Evolutionary conservation across 2,888 invertebrate species (phyloP), one percentile per base, ranked within the genome.

Genomic region (Acronicta leporina): DNA sequence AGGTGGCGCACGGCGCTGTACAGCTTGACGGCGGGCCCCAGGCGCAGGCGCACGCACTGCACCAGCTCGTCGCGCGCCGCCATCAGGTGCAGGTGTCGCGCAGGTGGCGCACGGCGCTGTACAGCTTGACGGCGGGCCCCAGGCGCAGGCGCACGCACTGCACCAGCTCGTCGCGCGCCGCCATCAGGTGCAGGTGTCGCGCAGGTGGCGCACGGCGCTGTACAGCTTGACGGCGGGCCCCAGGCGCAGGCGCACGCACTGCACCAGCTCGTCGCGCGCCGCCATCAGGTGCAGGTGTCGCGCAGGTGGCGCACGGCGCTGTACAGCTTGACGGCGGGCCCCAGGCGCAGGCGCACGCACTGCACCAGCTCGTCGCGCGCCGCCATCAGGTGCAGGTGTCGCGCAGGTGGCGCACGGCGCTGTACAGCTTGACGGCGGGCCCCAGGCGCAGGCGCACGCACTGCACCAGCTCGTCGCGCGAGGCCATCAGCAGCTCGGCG

Each of bases 31-130:
- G 98, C 97, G 42, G 98, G 98, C 8, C 98, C 98, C 60, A 98
- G 95, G 85, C 97, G 97, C 64, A 98, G 94, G 51, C 96, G 96
- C 77, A 98, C 94, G 64, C 96, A 92, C 45, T 96, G 95, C 33
- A 97, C 95, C 59, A 98, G 95, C 92, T 99, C 98, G 73, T 96
- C 95, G 92, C 98, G 98, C 50, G 96, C 97, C 70, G 98, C 94
- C 95, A 97, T 96, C 51, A 98, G 90, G n/a, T n/a, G n/a, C n/a
- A n/a, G n/a, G n/a, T n/a, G n/a, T n/a, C n/a, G n/a, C n/a, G n/a
- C n/a, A n/a, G 84, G 57, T 87, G 87, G 0, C 88, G 82, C 58
- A 92, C 85, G 33, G 87, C 87, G 48, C 88, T 85, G 87, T 92
- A 90, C 38, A 86, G 63, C 72, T 98, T 98, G 71, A 98, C 95